Percentiles rank a stretch among this genome's conserved stretches.
These are phyloP conservation scores for Alectura lathami DNA, from an alignment of 2,113 vertebrate species.

Conservation along the genomic window DNA sequence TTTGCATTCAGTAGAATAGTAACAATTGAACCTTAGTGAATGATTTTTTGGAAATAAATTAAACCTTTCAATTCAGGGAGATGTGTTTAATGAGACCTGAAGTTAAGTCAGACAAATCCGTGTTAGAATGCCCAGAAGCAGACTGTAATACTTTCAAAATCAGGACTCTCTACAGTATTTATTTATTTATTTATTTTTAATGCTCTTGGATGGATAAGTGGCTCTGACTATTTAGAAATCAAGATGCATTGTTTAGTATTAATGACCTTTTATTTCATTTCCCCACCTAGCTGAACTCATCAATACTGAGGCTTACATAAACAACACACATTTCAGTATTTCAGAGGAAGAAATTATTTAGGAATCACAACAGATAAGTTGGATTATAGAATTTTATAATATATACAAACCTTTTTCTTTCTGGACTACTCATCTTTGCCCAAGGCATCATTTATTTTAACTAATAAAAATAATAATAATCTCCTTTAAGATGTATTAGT, in stretches of 20 bases:
- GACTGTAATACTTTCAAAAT: not conserved
- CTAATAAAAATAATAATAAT: not conserved
- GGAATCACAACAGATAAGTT: not conserved
- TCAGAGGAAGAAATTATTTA: not conserved
- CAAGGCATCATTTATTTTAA: not conserved
- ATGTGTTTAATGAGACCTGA: not conserved
- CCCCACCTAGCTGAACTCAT: not conserved
- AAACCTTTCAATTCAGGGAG: not conserved
- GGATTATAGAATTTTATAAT: not conserved
- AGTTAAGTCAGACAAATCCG: not conserved
- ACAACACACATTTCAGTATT: not conserved
- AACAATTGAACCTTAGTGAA: not conserved
- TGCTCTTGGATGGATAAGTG: not conserved
- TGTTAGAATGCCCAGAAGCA: not conserved
- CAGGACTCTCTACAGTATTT: not conserved
- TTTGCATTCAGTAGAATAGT: not conserved
- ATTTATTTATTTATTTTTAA: not conserved
- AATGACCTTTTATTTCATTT: not conserved
- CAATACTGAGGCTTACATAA: not conserved
- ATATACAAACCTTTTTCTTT: not conserved
- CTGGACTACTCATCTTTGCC: not conserved
- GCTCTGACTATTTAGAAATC: not conserved
- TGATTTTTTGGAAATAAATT: not conserved
- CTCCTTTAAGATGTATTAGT: conserved; percentile 9
- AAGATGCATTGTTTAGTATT: not conserved